Percentiles rank a stretch among this genome's conserved stretches.
Conservation (phyloP, 2,888 invertebrate species). For the Eugnorisma glareosa region DNA sequence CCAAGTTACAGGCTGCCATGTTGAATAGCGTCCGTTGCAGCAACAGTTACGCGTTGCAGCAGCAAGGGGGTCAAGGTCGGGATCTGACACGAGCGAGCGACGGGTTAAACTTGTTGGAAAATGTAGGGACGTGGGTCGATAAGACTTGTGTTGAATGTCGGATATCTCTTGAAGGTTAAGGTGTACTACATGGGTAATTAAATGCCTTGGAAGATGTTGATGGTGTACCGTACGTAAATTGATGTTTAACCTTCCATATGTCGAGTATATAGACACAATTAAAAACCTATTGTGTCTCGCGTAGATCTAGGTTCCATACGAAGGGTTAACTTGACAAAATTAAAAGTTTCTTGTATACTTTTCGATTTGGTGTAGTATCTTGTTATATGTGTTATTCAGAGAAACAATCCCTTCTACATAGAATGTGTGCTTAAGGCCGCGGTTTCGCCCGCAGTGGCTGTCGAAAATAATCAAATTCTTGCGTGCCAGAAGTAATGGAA, state of each 20-base stretch:
- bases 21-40: conserved; percentile 19
- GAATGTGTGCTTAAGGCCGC: neutral
- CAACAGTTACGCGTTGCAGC: conserved; percentile 40
- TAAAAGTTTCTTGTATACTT: neutral
- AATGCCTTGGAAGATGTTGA: neutral
- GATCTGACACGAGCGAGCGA: conserved; percentile 8
- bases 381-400: neutral
- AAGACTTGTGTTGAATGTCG: conserved; percentile 16
- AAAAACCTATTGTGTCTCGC: too few species aligned
- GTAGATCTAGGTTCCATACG: too few species aligned
- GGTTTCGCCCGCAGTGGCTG: neutral
- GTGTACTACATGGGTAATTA: conserved; percentile 11
- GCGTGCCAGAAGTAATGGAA: neutral
- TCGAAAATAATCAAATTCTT: neutral
- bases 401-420: neutral
- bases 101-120: conserved; percentile 32
- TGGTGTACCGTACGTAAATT: neutral
- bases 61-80: conserved; percentile 45
- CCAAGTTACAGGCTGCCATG: conserved; percentile 6
- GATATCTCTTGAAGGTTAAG: neutral
- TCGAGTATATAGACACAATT: too few species aligned
- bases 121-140: conserved; percentile 21
- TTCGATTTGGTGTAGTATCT: neutral
- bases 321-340: neutral
- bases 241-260: too few species aligned